Conservation (phyloP, 1,140 invertebrate species). For the Heliconius eleuchia region DNA sequence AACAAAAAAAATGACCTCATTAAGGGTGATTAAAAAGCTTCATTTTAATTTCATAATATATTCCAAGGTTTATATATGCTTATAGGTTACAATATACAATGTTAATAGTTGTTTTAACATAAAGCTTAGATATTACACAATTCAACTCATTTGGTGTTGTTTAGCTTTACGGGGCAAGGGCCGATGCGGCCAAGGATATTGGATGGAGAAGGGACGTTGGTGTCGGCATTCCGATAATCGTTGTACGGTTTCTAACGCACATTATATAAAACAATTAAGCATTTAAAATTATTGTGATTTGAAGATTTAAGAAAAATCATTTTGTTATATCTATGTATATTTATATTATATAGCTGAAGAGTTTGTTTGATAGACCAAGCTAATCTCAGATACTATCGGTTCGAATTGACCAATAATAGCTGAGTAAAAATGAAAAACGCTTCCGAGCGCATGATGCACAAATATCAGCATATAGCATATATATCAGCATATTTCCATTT, state of each 20-base stretch:
- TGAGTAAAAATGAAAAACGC: no score
- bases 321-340: no score
- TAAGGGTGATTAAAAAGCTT: conserved; percentile 8
- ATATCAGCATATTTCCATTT: no score
- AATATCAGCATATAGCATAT: no score
- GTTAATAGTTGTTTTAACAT: conserved; percentile 33
- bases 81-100: conserved; percentile 10
- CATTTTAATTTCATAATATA: conserved; percentile 1
- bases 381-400: no score
- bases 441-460: no score
- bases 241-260: conserved; percentile 5
- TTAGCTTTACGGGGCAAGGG: conserved; percentile 41
- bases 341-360: no score
- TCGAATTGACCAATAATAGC: no score
- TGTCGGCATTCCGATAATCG: conserved; percentile 29
- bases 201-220: conserved; percentile 42
- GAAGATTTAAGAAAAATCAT: neutral
- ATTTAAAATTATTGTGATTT: neutral
- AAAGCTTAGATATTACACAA: conserved; percentile 36
- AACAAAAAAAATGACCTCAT: neutral
- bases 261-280: neutral
- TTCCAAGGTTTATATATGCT: conserved; percentile 14
- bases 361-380: no score
- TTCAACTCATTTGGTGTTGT: conserved; percentile 21
- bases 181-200: conserved; percentile 48